A percentile compares a stretch with the other conserved stretches of the same genome.
Evolutionary conservation across 2,888 invertebrate genomes (phyloP).

Genomic region (Amphipoea lucens): DNA sequence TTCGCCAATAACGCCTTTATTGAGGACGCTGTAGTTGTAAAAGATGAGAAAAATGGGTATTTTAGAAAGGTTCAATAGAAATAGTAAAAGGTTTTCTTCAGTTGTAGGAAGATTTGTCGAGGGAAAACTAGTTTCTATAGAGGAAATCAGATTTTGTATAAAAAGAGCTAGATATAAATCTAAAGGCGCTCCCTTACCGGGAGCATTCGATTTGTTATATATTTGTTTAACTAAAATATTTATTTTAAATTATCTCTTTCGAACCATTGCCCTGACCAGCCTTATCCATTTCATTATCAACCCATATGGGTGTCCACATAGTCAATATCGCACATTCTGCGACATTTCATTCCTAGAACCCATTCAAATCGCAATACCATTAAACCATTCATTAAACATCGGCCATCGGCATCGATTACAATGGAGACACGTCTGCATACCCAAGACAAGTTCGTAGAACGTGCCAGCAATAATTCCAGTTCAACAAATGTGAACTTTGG

Average conservation of each 20-base stretch:
- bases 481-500: constrained; percentile 15
- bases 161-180: not conserved
- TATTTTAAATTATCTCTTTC: not conserved
- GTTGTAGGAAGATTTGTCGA: constrained; percentile 20
- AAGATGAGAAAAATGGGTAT: constrained; percentile 37
- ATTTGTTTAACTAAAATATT: not conserved
- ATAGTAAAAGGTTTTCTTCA: constrained; percentile 20
- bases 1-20: constrained; percentile 51
- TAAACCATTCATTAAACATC: constrained; percentile 53
- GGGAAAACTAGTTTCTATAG: not conserved
- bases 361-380: constrained; percentile 39
- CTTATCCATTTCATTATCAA: no score
- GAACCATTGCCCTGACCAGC: not conserved
- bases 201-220: not conserved
- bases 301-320: not conserved
- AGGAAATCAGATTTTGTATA: not conserved
- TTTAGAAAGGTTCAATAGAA: constrained; percentile 25
- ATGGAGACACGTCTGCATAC: constrained; percentile 42
- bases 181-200: not conserved
- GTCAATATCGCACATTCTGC: constrained; percentile 6
- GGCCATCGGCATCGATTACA: constrained; percentile 51
- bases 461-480: constrained; percentile 30
- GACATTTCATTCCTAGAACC: constrained; percentile 25
- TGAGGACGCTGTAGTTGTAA: constrained; percentile 26
- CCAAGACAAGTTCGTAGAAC: constrained; percentile 34